These are phyloP conservation scores for Sphaeramia orbicularis DNA, from an alignment of 2,797 vertebrate species.

Conservation along the genomic window DNA sequence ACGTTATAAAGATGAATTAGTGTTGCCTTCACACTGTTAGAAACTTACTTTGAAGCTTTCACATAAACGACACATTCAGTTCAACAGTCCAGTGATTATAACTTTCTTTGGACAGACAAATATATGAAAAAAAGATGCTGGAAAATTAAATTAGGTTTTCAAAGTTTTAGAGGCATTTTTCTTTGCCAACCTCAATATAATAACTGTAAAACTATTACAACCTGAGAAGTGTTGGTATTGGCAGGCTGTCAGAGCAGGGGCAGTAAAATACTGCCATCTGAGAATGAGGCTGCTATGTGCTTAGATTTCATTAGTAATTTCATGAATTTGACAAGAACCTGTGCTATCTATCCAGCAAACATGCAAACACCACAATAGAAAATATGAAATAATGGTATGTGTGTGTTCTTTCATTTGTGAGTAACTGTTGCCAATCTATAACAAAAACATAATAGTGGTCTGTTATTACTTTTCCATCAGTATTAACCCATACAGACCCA, in stretches of 20 bases:
- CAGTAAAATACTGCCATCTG: constrained; percentile 66
- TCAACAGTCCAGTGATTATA: constrained; percentile 65
- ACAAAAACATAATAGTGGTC: constrained; percentile 48
- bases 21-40: constrained; percentile 45
- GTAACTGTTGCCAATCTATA: constrained; percentile 40
- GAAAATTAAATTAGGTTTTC: constrained; percentile 82
- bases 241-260: constrained; percentile 69
- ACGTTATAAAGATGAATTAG: constrained; percentile 37
- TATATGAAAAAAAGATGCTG: constrained; percentile 45
- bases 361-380: constrained; percentile 39
- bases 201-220: constrained; percentile 85
- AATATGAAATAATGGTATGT: constrained; percentile 33
- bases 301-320: constrained; percentile 71
- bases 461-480: constrained; percentile 53
- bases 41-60: constrained; percentile 69
- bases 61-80: constrained; percentile 76
- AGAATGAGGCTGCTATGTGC: constrained; percentile 60
- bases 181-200: constrained; percentile 82
- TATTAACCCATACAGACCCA: neutral
- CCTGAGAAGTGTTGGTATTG: constrained; percentile 84
- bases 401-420: constrained; percentile 23
- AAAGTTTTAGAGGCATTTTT: constrained; percentile 58
- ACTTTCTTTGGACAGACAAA: constrained; percentile 65
- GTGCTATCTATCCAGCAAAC: constrained; percentile 57
- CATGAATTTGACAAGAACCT: constrained; percentile 55